A percentile compares a stretch with the other conserved stretches of the same genome.
Conservation (phyloP, 2,797 vertebrate species). For the Peromyscus melanophrys region DNA sequence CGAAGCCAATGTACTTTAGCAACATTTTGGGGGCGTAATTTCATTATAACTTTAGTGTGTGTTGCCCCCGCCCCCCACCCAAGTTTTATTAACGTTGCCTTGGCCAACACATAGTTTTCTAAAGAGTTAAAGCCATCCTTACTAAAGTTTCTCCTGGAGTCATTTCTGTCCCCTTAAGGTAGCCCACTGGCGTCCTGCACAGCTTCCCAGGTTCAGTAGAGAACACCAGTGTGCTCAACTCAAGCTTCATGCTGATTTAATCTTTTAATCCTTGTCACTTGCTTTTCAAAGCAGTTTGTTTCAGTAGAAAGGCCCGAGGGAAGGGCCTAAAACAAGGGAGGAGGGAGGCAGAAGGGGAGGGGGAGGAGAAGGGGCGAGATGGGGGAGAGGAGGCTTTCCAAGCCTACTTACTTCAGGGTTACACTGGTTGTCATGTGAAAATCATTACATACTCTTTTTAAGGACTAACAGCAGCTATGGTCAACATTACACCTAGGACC, state of each 20-base stretch:
- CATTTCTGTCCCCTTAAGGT: background rate
- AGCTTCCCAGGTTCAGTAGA: constrained; percentile 34
- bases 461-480: background rate
- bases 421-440: constrained; percentile 24
- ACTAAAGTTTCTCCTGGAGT: background rate
- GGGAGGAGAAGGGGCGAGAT: too few species aligned
- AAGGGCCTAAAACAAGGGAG: background rate
- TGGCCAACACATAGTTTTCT: constrained; percentile 46
- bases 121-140: background rate
- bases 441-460: background rate
- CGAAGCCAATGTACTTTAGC: background rate
- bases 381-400: background rate
- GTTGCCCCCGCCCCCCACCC: accelerated
- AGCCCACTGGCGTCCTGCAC: background rate
- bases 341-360: accelerated
- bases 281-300: constrained; percentile 62
- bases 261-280: constrained; percentile 66
- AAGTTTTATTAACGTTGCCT: background rate
- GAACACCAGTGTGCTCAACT: constrained; percentile 48
- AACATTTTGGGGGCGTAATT: background rate
- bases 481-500: background rate
- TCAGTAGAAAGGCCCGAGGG: background rate
- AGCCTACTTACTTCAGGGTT: background rate
- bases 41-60: background rate
- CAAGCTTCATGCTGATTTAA: constrained; percentile 41